phyloP scores from a whole-genome alignment of 2,888 invertebrate species.

The Tachina grossa region DNA sequence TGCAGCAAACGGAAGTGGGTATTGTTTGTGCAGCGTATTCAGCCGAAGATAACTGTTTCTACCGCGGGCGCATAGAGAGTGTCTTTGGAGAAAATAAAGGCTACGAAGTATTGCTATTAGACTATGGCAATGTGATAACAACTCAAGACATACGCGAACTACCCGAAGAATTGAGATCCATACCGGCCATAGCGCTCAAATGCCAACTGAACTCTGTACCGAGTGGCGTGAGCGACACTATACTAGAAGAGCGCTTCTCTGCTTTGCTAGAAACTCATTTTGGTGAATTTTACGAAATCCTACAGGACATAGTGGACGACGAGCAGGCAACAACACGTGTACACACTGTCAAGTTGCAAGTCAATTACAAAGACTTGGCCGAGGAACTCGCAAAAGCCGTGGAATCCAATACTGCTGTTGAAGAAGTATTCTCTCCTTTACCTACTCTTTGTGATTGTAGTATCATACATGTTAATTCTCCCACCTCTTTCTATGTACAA shows the following conservation, averaged over 20 bases:
- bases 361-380: slow-evolving; percentile 84
- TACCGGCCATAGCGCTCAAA: slow-evolving; percentile 78
- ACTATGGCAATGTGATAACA: slow-evolving; percentile 86
- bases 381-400: slow-evolving; percentile 80
- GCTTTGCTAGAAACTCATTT: slow-evolving; percentile 84
- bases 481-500: slow-evolving; percentile 89
- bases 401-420: slow-evolving; percentile 69
- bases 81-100: slow-evolving; percentile 89
- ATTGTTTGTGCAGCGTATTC: slow-evolving; percentile 75
- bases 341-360: slow-evolving; percentile 85
- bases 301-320: slow-evolving; percentile 83
- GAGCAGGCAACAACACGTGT: slow-evolving; percentile 82
- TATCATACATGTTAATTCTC: slow-evolving; percentile 87
- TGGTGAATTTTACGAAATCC: slow-evolving; percentile 85
- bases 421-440: slow-evolving; percentile 77
- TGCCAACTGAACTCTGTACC: slow-evolving; percentile 77
- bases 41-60: slow-evolving; percentile 91
- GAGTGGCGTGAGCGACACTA: slow-evolving; percentile 70
- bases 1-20: slow-evolving; percentile 63
- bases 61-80: slow-evolving; percentile 87
- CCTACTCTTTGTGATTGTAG: slow-evolving; percentile 85
- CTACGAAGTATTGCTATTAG: slow-evolving; percentile 88
- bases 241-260: slow-evolving; percentile 78
- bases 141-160: slow-evolving; percentile 84
- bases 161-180: slow-evolving; percentile 84